These are phyloP conservation scores for Uropetala carovei DNA, from an alignment of 2,888 invertebrate genomes.

Conservation along the genomic window DNA sequence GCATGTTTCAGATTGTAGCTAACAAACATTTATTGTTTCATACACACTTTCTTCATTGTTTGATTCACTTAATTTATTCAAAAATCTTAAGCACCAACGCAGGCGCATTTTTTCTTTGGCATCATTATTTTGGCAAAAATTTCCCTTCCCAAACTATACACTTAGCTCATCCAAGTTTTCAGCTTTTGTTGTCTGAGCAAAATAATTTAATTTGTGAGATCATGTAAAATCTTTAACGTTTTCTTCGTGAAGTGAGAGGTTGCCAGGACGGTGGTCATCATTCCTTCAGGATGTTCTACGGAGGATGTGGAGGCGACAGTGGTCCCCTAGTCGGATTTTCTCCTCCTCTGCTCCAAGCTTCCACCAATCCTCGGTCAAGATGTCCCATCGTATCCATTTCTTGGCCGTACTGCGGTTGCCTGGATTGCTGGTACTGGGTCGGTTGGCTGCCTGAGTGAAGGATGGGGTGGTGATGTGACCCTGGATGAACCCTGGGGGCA, in stretches of 20 bases:
- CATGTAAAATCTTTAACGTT: background rate
- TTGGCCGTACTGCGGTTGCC: slow-evolving; percentile 33
- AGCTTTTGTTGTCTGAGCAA: background rate
- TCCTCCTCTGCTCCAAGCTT: slow-evolving; percentile 1
- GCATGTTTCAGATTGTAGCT: no score
- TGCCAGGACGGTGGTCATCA: background rate
- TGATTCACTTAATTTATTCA: background rate
- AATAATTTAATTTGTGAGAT: background rate
- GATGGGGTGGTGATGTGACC: slow-evolving; percentile 49
- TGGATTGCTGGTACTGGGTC: slow-evolving; percentile 11
- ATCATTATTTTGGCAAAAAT: background rate
- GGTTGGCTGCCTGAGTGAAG: background rate
- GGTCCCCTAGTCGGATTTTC: slow-evolving; percentile 19
- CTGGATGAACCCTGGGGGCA: slow-evolving; percentile 41
- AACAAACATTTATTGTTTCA: background rate
- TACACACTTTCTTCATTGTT: background rate
- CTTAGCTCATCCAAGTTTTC: background rate
- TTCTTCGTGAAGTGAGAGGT: background rate
- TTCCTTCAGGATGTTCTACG: background rate
- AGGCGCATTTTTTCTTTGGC: background rate
- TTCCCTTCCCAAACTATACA: background rate
- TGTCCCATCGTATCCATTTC: background rate
- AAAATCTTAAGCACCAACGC: background rate
- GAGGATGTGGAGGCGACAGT: slow-evolving; percentile 35
- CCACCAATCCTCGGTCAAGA: slow-evolving; percentile 18